Percentiles rank a stretch among this genome's conserved stretches.
Conservation (phyloP, 2,888 invertebrate genomes). For the Tortrix viridana region DNA sequence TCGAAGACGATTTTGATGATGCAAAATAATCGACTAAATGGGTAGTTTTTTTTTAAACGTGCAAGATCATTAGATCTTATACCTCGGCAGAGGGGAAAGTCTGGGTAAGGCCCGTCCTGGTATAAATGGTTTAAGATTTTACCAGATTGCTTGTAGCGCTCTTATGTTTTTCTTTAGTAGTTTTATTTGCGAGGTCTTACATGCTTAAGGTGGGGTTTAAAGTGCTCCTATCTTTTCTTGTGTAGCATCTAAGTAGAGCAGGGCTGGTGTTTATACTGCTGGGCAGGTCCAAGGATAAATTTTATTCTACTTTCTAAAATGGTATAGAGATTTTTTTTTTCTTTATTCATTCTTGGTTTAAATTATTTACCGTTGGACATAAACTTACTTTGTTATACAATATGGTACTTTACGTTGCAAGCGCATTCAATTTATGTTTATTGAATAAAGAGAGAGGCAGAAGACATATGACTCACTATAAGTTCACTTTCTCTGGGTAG, state of each 20-base stretch:
- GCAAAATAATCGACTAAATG: too few species aligned
- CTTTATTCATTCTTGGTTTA: too few species aligned
- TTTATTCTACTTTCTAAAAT: too few species aligned
- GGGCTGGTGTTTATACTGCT: background rate
- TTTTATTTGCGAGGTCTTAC: conserved; percentile 24
- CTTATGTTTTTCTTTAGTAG: conserved; percentile 17
- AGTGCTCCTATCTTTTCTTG: conserved; percentile 4
- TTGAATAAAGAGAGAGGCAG: conserved; percentile 57
- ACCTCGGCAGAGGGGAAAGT: too few species aligned
- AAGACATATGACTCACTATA: conserved; percentile 59
- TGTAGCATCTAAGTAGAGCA: conserved; percentile 6
- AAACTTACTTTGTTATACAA: background rate
- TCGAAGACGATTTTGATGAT: too few species aligned
- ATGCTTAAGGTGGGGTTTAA: conserved; percentile 20
- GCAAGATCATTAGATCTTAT: too few species aligned
- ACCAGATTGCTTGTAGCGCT: conserved; percentile 17
- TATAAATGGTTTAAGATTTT: conserved; percentile 15
- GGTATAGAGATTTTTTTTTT: too few species aligned
- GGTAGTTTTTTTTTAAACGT: too few species aligned
- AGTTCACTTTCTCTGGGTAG: conserved; percentile 72
- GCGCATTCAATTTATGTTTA: conserved; percentile 53
- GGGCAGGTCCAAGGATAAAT: background rate
- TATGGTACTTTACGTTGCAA: conserved; percentile 36
- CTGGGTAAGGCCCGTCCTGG: too few species aligned
- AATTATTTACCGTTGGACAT: too few species aligned